Percentiles rank a stretch among this genome's conserved stretches.
Conservation (phyloP, 1,140 invertebrate species). For the Hydropsyche tenuis region DNA sequence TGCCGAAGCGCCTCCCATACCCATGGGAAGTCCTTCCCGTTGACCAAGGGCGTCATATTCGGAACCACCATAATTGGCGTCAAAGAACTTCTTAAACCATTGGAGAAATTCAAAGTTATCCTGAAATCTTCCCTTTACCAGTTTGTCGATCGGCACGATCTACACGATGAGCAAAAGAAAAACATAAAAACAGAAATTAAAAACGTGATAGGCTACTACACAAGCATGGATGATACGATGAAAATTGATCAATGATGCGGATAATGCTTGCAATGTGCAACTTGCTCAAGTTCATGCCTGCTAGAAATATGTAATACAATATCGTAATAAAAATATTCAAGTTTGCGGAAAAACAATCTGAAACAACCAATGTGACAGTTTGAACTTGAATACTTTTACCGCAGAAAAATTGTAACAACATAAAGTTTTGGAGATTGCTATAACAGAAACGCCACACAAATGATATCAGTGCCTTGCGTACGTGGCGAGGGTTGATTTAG, state of each 20-base stretch:
- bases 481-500: slow-evolving; percentile 56
- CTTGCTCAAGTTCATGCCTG: slow-evolving; percentile 19
- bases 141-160: slow-evolving; percentile 87
- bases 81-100: slow-evolving; percentile 99
- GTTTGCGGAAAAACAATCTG: neutral
- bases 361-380: no score
- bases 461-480: slow-evolving; percentile 54
- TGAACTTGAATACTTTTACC: no score
- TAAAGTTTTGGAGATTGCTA: neutral
- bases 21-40: slow-evolving; percentile 84
- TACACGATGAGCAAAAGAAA: slow-evolving; percentile 64
- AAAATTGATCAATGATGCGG: slow-evolving; percentile 13
- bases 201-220: slow-evolving; percentile 14
- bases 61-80: slow-evolving; percentile 93
- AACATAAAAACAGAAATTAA: slow-evolving; percentile 56
- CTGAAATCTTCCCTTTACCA: slow-evolving; percentile 94
- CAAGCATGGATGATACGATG: slow-evolving; percentile 14
- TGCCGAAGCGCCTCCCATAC: slow-evolving; percentile 68
- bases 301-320: slow-evolving; percentile 16
- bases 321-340: neutral
- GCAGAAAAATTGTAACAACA: slow-evolving; percentile 1
- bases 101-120: slow-evolving; percentile 99
- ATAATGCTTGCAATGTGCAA: slow-evolving; percentile 6
- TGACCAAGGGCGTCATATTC: slow-evolving; percentile 90
- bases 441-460: slow-evolving; percentile 11